A percentile compares a stretch with the other conserved stretches of the same genome.
Evolutionary conservation across 2,888 invertebrate genomes (phyloP).

Genomic region (Oscheius sp.): DNA sequence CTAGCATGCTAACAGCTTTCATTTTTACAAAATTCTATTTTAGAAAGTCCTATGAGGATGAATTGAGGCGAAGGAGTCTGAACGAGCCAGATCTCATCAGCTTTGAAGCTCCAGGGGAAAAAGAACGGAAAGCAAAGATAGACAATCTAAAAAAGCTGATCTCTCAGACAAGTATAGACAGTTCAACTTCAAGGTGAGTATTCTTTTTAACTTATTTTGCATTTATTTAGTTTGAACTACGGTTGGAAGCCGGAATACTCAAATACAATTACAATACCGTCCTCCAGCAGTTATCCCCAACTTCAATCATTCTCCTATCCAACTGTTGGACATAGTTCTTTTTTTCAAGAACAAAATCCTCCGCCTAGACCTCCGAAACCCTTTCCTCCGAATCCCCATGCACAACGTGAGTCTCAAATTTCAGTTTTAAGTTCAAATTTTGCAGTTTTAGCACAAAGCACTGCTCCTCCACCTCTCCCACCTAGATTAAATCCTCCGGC

Average conservation of each 20-base stretch:
- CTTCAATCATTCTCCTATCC: conserved; percentile 5
- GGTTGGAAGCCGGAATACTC: conserved; percentile 8
- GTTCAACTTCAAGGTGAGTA: conserved; percentile 9
- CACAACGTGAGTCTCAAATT: neutral
- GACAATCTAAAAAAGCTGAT: conserved; percentile 52
- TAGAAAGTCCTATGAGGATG: conserved; percentile 48
- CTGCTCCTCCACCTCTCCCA: conserved; percentile 11
- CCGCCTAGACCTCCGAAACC: conserved; percentile 12
- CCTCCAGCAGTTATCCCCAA: conserved; percentile 15
- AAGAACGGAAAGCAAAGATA: conserved; percentile 43
- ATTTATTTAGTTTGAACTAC: neutral
- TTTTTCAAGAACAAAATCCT: neutral
- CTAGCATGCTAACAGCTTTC: no score
- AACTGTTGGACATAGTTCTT: neutral
- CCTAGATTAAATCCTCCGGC: conserved; percentile 11
- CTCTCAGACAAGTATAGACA: conserved; percentile 27
- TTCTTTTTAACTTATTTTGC: neutral
- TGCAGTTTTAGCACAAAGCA: neutral
- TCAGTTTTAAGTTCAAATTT: neutral
- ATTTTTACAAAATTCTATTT: no score
- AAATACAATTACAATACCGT: neutral
- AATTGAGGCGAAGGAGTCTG: conserved; percentile 31
- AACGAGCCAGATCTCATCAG: conserved; percentile 40
- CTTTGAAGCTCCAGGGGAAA: conserved; percentile 47
- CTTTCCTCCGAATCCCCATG: neutral